Percentiles rank a stretch among this genome's conserved stretches.
phyloP scores from a whole-genome alignment of 1,140 invertebrate species.

The Druon quercuslanigerum region DNA sequence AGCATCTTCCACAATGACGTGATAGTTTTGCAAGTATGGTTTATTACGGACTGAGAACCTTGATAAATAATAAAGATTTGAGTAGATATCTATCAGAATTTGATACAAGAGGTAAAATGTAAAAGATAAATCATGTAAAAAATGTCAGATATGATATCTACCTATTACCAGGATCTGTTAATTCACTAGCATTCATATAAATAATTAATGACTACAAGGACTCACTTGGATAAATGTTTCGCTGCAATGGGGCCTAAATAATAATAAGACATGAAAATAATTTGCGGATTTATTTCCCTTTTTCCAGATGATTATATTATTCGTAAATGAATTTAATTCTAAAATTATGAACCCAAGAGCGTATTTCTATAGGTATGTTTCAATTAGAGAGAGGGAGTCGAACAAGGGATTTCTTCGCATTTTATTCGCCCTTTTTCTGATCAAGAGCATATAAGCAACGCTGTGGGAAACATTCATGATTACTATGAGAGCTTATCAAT shows the following conservation, averaged over 20 bases:
- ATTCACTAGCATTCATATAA: background rate
- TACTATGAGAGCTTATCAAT: conserved; percentile 1
- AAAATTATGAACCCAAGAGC: too few relatives aligned
- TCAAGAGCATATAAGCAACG: conserved; percentile 6
- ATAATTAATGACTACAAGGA: background rate
- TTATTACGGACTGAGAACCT: background rate
- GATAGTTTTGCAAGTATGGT: too few relatives aligned
- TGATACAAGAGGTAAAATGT: conserved; percentile 13
- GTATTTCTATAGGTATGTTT: too few relatives aligned
- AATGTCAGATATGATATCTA: conserved; percentile 26
- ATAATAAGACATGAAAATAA: too few relatives aligned
- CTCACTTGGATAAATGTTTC: background rate
- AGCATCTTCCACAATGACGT: too few relatives aligned
- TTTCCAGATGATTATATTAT: too few relatives aligned
- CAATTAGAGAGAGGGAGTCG: too few relatives aligned
- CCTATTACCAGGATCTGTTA: conserved; percentile 5
- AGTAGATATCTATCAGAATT: conserved; percentile 9
- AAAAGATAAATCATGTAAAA: conserved; percentile 23
- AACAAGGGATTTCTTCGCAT: conserved; percentile 12
- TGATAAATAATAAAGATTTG: conserved; percentile 1
- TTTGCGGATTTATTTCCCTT: too few relatives aligned
- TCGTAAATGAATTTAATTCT: too few relatives aligned
- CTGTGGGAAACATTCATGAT: background rate
- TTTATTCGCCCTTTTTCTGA: background rate
- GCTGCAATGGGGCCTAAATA: background rate